Evolutionary conservation across 2,888 invertebrate species (phyloP), one percentile per base, ranked within the genome.

Genomic region (Drosophila incognita): DNA sequence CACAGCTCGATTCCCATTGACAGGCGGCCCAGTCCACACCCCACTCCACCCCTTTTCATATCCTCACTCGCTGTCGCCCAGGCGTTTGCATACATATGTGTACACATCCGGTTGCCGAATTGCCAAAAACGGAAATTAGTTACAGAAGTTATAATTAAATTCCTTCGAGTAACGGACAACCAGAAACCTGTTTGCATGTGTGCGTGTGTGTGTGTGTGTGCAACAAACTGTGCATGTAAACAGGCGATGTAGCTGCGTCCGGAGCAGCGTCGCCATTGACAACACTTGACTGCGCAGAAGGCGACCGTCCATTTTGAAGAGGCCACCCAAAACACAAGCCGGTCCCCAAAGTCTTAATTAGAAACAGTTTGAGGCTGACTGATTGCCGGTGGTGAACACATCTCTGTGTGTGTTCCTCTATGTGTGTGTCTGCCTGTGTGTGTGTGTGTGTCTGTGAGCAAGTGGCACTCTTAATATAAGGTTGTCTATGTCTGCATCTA

Each of bases 121-220:
- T 82, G 74, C 77, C 69, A 82, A 82, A 83, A 85, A 83, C 87
- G 87, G 85, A 89, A 87, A 89, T 89, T 89, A 87, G 87, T 89
- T 89, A 76, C 85, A 87, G 83, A 87, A 87, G 83, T 87, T 87
- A 89, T 87, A 87, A 87, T 87, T 87, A 87, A 87, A 89, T 87
- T 87, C 87, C 89, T 79, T 81, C 71, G 75, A 76, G 62, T 74
- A 78, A 75, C 68, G 64, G 68, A 68, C 81, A 71, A 59, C 70
- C 62, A 64, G 48, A 42, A 56, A 59, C 61, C 54, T 64, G 65
- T 67, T 72, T 64, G 18, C 46, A 21, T 46, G 13, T 42, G n/a
- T n/a, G 40, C 3, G 10, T 5, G 27, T 59, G n/a, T 52, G 36
- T 46, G 13, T 40, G 7, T 58, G 7, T 53, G 24, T 82, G 79